These are phyloP conservation scores for Eretmochelys imbricata DNA, from an alignment of 2,113 vertebrate genomes.

Conservation along the genomic window DNA sequence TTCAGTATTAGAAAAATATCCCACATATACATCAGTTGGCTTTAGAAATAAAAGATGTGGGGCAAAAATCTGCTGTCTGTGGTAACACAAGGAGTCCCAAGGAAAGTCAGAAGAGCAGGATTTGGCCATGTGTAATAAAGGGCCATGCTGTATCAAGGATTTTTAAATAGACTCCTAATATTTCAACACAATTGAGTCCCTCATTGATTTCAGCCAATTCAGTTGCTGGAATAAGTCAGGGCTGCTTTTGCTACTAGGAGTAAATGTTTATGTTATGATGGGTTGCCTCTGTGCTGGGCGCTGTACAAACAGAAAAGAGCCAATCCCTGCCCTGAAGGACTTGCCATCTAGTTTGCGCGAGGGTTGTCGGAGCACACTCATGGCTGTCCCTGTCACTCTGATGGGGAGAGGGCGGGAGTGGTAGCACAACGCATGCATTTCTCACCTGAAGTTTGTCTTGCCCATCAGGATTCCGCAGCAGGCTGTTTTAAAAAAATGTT, in stretches of 20 bases:
- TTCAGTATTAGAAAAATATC: background rate
- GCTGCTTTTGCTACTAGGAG: background rate
- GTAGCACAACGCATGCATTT: background rate
- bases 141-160: rapidly evolving
- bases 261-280: rapidly evolving
- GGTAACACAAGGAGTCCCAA: background rate
- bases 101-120: background rate
- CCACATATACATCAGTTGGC: background rate
- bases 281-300: rapidly evolving
- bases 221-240: background rate
- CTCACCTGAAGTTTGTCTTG: rapidly evolving
- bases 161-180: background rate
- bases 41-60: background rate
- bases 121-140: background rate
- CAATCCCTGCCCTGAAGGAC: background rate
- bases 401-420: background rate
- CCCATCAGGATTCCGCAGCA: background rate
- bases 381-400: background rate
- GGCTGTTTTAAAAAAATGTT: background rate
- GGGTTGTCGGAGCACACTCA: background rate
- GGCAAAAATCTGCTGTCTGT: background rate
- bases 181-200: background rate
- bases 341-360: background rate
- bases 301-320: background rate
- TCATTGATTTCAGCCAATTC: background rate